phyloP scores from a whole-genome alignment of 1,140 invertebrate species.

The Hycleus phaleratus region DNA sequence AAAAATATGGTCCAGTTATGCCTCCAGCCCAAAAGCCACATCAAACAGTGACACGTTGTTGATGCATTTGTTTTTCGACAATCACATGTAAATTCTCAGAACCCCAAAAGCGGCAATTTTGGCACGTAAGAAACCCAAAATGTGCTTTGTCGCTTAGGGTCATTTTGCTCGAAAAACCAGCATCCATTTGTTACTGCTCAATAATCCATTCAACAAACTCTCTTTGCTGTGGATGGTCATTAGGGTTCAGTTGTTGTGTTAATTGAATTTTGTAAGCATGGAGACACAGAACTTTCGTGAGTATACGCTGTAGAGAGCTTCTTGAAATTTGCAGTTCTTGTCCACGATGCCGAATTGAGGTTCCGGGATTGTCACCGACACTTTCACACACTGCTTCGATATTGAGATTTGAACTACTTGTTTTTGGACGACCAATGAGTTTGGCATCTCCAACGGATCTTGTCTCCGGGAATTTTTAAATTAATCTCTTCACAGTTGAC shows the following conservation, averaged over 20 bases:
- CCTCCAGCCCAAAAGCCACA: constrained; percentile 34
- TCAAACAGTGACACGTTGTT: constrained; percentile 36
- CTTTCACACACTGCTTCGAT: constrained; percentile 26
- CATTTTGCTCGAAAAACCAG: constrained; percentile 23
- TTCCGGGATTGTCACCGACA: constrained; percentile 26
- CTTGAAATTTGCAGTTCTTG: constrained; percentile 27
- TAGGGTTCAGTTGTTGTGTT: constrained; percentile 22
- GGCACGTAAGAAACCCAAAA: constrained; percentile 27
- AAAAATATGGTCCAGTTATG: constrained; percentile 34
- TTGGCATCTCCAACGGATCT: constrained; percentile 10
- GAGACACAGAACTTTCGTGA: constrained; percentile 20
- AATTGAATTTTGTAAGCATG: constrained; percentile 26
- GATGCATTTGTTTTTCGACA: constrained; percentile 33
- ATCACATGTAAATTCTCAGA: constrained; percentile 28
- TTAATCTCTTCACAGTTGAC: constrained; percentile 30
- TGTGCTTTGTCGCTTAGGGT: constrained; percentile 21
- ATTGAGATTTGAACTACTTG: constrained; percentile 18
- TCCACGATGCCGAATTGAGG: constrained; percentile 27
- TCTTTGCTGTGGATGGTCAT: constrained; percentile 20
- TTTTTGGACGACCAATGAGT: constrained; percentile 10
- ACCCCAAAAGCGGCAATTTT: constrained; percentile 33
- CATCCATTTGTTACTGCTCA: constrained; percentile 20
- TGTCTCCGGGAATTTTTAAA: constrained; percentile 25
- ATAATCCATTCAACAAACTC: constrained; percentile 17
- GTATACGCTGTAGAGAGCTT: constrained; percentile 26